Percentiles rank a stretch among this genome's conserved stretches.
These are phyloP conservation scores for Percopsis transmontana DNA, from an alignment of 2,113 vertebrate species.

Conservation along the genomic window DNA sequence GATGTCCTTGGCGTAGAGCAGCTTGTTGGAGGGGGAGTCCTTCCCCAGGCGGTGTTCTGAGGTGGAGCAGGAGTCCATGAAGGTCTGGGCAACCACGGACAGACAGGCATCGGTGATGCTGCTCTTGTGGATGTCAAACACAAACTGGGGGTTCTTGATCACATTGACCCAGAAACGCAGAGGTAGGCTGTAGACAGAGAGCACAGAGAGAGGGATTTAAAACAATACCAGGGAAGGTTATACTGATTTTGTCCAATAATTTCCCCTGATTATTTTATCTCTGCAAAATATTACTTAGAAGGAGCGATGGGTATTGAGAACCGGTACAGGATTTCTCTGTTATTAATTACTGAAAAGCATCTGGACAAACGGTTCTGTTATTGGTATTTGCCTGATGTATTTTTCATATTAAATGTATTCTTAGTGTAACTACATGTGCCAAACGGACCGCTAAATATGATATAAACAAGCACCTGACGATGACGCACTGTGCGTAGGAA, in stretches of 20 bases:
- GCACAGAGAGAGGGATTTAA: constrained; percentile 1
- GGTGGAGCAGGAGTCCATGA: constrained; percentile 99
- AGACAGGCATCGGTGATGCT: constrained; percentile 98
- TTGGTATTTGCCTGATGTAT: no score
- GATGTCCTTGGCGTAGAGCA: constrained; percentile 99
- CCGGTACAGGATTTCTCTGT: background rate
- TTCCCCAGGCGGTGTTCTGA: constrained; percentile 97
- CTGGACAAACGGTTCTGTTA: no score
- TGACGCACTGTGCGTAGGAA: no score
- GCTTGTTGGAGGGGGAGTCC: constrained; percentile 98
- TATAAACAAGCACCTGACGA: no score
- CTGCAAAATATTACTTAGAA: no score
- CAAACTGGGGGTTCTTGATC: constrained; percentile 99
- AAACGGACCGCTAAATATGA: no score
- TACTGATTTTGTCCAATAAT: background rate
- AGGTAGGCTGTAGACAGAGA: constrained; percentile 81
- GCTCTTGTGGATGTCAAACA: constrained; percentile 98
- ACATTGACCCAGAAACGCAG: constrained; percentile 98
- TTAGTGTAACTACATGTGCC: no score
- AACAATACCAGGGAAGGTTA: background rate
- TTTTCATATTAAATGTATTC: no score
- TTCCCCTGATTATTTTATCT: no score
- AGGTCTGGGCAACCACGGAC: constrained; percentile 97
- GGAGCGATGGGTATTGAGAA: no score
- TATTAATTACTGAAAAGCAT: background rate